Evolutionary conservation across 1,140 invertebrate species (phyloP).

Genomic region (Galleria mellonella): DNA sequence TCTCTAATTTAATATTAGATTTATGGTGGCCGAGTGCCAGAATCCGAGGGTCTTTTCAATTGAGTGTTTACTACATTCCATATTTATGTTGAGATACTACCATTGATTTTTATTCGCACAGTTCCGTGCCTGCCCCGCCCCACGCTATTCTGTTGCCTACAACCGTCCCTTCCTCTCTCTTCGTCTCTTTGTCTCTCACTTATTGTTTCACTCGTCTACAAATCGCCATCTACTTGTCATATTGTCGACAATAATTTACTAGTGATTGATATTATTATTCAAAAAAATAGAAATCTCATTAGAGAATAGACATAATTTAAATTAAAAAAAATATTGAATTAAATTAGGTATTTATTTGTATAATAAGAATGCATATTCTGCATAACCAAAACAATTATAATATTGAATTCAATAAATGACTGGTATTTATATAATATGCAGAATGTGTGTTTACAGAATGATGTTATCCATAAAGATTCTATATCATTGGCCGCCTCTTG

Average conservation of each 20-base stretch:
- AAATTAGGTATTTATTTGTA: constrained; percentile 38
- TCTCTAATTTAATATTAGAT: constrained; percentile 68
- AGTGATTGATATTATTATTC: constrained; percentile 32
- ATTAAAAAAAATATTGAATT: constrained; percentile 29
- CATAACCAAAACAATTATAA: constrained; percentile 6
- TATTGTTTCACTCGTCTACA: not conserved
- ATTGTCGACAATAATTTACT: constrained; percentile 19
- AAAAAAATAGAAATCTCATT: constrained; percentile 42
- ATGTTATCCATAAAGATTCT: too few species aligned
- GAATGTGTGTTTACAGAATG: constrained; percentile 1
- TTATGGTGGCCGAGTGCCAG: constrained; percentile 56
- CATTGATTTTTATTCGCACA: constrained; percentile 30
- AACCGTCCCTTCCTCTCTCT: constrained; percentile 10
- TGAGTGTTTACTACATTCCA: constrained; percentile 73
- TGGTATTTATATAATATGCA: constrained; percentile 1
- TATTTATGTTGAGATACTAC: constrained; percentile 73
- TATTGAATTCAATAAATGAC: not conserved
- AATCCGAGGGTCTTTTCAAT: constrained; percentile 62
- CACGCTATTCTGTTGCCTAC: too few species aligned
- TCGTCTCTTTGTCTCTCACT: constrained; percentile 24
- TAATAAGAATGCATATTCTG: constrained; percentile 18
- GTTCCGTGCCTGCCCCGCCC: too few species aligned
- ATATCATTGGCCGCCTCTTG: too few species aligned
- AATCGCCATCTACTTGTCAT: not conserved
- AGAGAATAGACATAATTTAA: constrained; percentile 30